Conservation (phyloP, 2,888 invertebrate species). For the Hofmannophila pseudospretella region DNA sequence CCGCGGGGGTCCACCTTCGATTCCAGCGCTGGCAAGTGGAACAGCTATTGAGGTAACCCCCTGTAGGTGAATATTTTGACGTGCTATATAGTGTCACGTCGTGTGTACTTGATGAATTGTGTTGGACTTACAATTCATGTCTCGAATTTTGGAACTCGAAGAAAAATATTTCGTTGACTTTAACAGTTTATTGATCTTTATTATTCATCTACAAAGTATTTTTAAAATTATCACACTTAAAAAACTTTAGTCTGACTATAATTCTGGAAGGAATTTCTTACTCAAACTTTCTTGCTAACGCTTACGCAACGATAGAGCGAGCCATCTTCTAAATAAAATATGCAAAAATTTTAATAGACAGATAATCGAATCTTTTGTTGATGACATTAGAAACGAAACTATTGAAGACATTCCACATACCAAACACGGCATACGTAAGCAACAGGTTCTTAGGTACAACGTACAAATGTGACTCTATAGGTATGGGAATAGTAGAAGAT, state of each 20-base stretch:
- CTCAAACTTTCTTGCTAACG: constrained; percentile 13
- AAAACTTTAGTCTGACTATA: no score
- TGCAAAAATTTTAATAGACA: constrained; percentile 39
- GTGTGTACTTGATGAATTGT: constrained; percentile 54
- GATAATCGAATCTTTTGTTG: constrained; percentile 37
- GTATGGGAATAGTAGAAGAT: constrained; percentile 6
- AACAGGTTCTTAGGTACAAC: constrained; percentile 29
- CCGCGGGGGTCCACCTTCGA: constrained; percentile 67
- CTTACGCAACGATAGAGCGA: constrained; percentile 20
- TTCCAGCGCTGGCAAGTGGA: constrained; percentile 63
- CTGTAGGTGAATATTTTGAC: constrained; percentile 71
- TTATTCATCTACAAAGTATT: neutral
- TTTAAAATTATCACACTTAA: neutral
- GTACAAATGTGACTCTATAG: neutral
- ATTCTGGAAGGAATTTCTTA: neutral
- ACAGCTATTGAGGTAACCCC: constrained; percentile 59
- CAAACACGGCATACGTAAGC: constrained; percentile 24
- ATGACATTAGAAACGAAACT: constrained; percentile 36
- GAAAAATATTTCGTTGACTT: neutral
- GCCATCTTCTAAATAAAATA: constrained; percentile 22
- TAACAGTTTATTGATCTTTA: neutral
- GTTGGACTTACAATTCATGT: constrained; percentile 10
- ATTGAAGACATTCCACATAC: constrained; percentile 28
- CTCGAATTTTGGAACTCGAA: neutral
- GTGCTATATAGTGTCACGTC: constrained; percentile 55